Conservation (phyloP, 1,140 invertebrate species). For the Drosophila kanapiae region DNA sequence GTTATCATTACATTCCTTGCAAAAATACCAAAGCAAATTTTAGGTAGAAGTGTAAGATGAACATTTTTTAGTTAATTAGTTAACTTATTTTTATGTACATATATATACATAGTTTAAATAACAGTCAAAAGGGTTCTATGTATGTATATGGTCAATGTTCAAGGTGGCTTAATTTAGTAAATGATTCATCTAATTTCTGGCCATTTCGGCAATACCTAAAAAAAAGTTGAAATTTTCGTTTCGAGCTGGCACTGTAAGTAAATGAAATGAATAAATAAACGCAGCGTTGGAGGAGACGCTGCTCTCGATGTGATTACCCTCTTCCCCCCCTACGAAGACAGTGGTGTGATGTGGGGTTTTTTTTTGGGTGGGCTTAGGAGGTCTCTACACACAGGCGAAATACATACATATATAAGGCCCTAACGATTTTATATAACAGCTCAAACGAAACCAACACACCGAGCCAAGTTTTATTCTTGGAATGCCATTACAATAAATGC, state of each 20-base stretch:
- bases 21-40: too few relatives aligned
- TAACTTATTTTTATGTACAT: too few relatives aligned
- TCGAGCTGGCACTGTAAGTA: slow-evolving; percentile 8
- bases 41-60: too few relatives aligned
- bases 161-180: slow-evolving; percentile 35
- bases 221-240: slow-evolving; percentile 2
- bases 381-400: slow-evolving; percentile 20
- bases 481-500: slow-evolving; percentile 65
- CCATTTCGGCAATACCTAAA: slow-evolving; percentile 19
- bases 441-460: slow-evolving; percentile 24
- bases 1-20: too few relatives aligned
- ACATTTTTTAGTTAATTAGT: too few relatives aligned
- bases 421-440: slow-evolving; percentile 71
- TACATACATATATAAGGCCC: slow-evolving; percentile 43
- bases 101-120: too few relatives aligned
- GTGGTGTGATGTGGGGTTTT: background rate
- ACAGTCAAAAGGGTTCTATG: background rate
- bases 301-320: slow-evolving; percentile 41
- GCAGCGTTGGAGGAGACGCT: slow-evolving; percentile 8
- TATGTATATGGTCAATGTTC: background rate
- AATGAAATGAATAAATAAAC: slow-evolving; percentile 48
- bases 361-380: slow-evolving; percentile 23
- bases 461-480: slow-evolving; percentile 60
- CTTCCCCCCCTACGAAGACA: slow-evolving; percentile 1
- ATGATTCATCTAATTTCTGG: slow-evolving; percentile 33